Base-by-base conservation (phyloP, 2,888 invertebrate genomes). In the Scrobipalpa atriplicella region DNA sequence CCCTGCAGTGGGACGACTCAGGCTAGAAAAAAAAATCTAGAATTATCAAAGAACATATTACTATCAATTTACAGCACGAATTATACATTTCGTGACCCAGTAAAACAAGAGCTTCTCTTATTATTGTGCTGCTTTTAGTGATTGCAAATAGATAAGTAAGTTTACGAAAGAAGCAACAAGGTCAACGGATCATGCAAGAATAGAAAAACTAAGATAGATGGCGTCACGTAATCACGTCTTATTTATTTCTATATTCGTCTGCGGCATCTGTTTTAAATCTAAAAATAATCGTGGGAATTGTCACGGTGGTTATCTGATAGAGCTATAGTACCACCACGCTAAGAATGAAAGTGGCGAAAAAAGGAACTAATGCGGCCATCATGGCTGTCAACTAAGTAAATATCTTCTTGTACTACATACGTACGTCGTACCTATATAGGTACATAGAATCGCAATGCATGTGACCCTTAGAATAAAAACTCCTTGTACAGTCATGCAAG, bases 241-340 rank as follows among this genome's bases (percentile, higher is more conserved):
- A 21, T 47, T 21, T 21, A 11, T 54, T 3, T 54, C 21, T 54
- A 18, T 54, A 54, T 52, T 19, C 18, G 3, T n/a, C 8, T 54
- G 54, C 18, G 21, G 11, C 54, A 21, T 54, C 18, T 54, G 54
- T 21, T 47, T n/a, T 47, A 8, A 36, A 10, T 56, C 29, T 56
- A 56, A 56, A 56, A 56, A 56, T 56, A 56, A 29, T n/a, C 36
- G 56, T 56, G 54, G 21, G 54, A 54, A 56, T 38, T 58, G 36
- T 38, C 38, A 43, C 29, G 13, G 58, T 16, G 43, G 7, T 54
- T n/a, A 58, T 65, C 36, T 51, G 62, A 60, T 60, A 60, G 60
- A 7, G 21, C 64, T 21, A 38, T 61, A n/a, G n/a, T n/a, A n/a
- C n/a, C n/a, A n/a, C n/a, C n/a, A n/a, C n/a, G n/a, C n/a, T n/a